Base-by-base conservation (phyloP, 2,888 invertebrate genomes). In the Oxycera nigricornis region DNA sequence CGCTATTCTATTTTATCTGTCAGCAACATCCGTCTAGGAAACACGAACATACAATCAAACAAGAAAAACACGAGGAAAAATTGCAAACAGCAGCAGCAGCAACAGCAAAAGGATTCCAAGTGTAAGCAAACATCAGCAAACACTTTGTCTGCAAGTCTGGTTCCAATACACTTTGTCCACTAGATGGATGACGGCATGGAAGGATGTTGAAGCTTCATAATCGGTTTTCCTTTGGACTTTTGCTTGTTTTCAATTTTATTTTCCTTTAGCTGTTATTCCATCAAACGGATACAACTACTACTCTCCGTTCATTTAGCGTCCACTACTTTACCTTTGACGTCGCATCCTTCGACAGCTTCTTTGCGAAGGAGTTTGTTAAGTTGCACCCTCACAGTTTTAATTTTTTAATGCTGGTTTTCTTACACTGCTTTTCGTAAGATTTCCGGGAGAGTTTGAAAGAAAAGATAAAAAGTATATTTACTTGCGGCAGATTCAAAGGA, bases 211-310 rank as follows among this genome's bases (percentile, higher is more conserved):
- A 17, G 61, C 61, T 31, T 17, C 31, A 20, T 61, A 61, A 61
- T 61, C 61, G 31, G 61, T 61, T 61, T 61, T 61, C 31, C 61
- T 61, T 61, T 46, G n/a, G 61, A 61, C 6, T 61, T 61, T 3
- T 28, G 24, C 61, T 61, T 30, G 61, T 61, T 61, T 61, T 14
- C 61, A 61, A 31, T 31, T 17, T 61, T 17, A 17, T 17, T 59
- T 17, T 3, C 46, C 46, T n/a, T n/a, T n/a, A 11, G 3, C 46
- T 46, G 46, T 46, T 46, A 46, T 46, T 14, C 46, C 17, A 35
- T 46, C n/a, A n/a, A n/a, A 46, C 3, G 3, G 11, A 46, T 46
- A 46, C 46, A 11, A 3, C 11, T 46, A 3, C 17, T 46, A 3
- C 46, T 7, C 17, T 46, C 6, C 17, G 14, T 46, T 7, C 46